A percentile compares a stretch with the other conserved stretches of the same genome.
Evolutionary conservation across 2,888 invertebrate genomes (phyloP).

Genomic region (Pterobdella sp.): DNA sequence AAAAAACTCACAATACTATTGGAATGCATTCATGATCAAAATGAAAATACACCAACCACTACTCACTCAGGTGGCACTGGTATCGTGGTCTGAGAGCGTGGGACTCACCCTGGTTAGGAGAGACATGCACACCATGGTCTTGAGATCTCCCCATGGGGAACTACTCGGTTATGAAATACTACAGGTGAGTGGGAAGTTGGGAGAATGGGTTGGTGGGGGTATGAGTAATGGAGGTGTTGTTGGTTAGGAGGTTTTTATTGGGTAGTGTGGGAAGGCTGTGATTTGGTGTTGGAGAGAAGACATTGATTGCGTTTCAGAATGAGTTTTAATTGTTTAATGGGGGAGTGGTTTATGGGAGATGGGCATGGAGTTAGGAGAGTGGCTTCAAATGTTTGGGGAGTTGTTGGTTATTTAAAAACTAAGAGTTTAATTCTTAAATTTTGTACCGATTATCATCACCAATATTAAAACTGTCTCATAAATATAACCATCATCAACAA

Average conservation of each 20-base stretch:
- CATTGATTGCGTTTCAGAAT: not conserved
- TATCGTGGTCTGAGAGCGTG: slow-evolving; percentile 66
- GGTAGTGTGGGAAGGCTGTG: not conserved
- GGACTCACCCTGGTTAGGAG: slow-evolving; percentile 60
- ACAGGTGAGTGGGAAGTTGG: slow-evolving; percentile 44
- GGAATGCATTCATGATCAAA: not conserved
- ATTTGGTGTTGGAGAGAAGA: not conserved
- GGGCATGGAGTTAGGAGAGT: not conserved
- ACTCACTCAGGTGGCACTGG: slow-evolving; percentile 59
- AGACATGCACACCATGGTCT: slow-evolving; percentile 57
- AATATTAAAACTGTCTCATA: too few relatives aligned
- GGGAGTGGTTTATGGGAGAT: slow-evolving; percentile 1
- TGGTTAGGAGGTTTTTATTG: not conserved
- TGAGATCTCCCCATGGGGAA: slow-evolving; percentile 54
- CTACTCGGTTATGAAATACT: slow-evolving; percentile 56
- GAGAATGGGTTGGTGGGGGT: not conserved
- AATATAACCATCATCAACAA: not conserved
- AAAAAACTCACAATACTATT: too few relatives aligned
- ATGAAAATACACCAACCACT: not conserved
- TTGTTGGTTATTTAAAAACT: too few relatives aligned
- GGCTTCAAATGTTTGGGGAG: too few relatives aligned
- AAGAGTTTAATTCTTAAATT: too few relatives aligned
- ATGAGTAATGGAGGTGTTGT: not conserved
- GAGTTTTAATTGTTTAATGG: not conserved
- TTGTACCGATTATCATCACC: too few relatives aligned